Conservation (phyloP, 2,113 vertebrate genomes). For the Mesitornis unicolor region DNA sequence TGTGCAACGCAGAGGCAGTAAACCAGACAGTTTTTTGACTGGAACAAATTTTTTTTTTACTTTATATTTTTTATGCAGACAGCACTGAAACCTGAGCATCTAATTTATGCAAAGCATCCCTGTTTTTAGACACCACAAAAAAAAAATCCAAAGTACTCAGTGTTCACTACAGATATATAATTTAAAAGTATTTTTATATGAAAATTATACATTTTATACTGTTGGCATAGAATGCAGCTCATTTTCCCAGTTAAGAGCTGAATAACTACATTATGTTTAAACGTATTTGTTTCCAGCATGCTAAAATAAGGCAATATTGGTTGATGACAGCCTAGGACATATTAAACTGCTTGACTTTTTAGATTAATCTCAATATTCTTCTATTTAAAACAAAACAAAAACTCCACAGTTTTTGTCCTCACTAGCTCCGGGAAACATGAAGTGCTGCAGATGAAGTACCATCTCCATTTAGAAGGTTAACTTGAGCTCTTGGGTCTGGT, state of each 20-base stretch:
- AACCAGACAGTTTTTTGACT: not conserved
- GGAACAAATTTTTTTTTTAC: not conserved
- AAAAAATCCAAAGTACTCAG: slow-evolving; percentile 27
- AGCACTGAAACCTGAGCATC: slow-evolving; percentile 31
- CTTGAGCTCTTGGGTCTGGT: not conserved
- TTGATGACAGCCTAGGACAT: not conserved
- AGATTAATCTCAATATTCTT: not conserved
- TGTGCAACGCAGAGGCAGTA: not conserved
- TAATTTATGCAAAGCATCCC: slow-evolving; percentile 23
- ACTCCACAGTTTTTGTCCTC: not conserved
- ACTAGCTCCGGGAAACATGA: not conserved
- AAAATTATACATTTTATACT: slow-evolving; percentile 57
- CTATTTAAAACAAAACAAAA: not conserved
- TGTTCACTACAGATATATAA: slow-evolving; percentile 37
- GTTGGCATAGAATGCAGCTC: slow-evolving; percentile 5
- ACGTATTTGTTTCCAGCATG: not conserved
- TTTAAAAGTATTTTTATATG: slow-evolving; percentile 70
- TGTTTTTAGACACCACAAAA: slow-evolving; percentile 25
- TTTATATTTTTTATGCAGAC: not conserved
- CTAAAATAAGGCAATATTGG: not conserved
- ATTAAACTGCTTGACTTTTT: not conserved
- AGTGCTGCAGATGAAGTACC: not conserved
- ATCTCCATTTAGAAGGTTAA: not conserved
- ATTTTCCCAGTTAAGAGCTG: slow-evolving; percentile 29
- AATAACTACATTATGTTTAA: not conserved